Conservation (phyloP, 2,888 invertebrate species). For the Caenorhabditis angaria region DNA sequence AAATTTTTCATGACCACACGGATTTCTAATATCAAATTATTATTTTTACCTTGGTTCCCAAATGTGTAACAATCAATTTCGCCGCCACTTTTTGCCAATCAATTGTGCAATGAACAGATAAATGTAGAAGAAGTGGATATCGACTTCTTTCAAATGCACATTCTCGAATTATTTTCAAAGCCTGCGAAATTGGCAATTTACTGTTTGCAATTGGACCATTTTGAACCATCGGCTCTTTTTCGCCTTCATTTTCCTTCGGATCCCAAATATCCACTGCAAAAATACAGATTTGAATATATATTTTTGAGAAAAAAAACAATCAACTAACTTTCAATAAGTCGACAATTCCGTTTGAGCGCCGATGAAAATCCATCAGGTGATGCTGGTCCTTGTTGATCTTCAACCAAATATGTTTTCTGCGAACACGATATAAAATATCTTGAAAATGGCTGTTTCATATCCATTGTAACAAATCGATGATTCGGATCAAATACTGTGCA, state of each 20-base stretch:
- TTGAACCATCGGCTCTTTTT: constrained; percentile 74
- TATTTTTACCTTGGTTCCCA: constrained; percentile 34
- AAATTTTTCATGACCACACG: background rate
- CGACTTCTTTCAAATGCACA: constrained; percentile 75
- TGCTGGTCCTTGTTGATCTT: constrained; percentile 77
- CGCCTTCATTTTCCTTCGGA: constrained; percentile 70
- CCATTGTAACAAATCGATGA: constrained; percentile 75
- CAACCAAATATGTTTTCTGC: constrained; percentile 71
- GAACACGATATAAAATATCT: constrained; percentile 61
- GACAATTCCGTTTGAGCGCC: constrained; percentile 75
- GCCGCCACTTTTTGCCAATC: constrained; percentile 74
- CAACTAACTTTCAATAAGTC: constrained; percentile 75
- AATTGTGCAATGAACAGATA: constrained; percentile 75
- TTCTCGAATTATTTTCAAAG: constrained; percentile 74
- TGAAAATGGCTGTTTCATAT: constrained; percentile 75
- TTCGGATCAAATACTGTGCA: constrained; percentile 76
- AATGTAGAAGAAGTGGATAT: constrained; percentile 75
- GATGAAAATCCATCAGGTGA: constrained; percentile 76
- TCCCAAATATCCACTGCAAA: constrained; percentile 77
- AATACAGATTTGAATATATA: background rate
- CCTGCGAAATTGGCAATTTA: constrained; percentile 66
- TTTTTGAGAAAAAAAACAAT: constrained; percentile 5
- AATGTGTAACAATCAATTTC: constrained; percentile 51
- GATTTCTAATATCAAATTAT: background rate
- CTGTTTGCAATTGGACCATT: constrained; percentile 76